These are phyloP conservation scores for Pandemis cinnamomeana DNA, from an alignment of 2,888 invertebrate species.

Conservation along the genomic window DNA sequence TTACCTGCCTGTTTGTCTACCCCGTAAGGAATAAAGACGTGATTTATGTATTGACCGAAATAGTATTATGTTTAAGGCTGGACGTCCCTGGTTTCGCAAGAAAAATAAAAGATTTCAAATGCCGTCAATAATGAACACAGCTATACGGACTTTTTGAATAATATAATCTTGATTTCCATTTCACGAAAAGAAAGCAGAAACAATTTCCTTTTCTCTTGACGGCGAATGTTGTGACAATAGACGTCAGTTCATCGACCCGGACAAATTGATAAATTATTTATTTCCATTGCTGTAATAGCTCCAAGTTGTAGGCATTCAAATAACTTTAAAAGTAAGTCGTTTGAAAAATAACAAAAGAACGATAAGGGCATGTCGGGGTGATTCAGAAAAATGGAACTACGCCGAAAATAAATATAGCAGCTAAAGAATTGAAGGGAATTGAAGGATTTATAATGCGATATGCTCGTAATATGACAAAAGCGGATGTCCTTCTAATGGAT, in stretches of 20 bases:
- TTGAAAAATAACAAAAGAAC: slow-evolving; percentile 6
- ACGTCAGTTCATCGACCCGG: neutral
- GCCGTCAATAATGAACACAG: too few species aligned
- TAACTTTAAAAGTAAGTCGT: slow-evolving; percentile 20
- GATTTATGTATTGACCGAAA: too few species aligned
- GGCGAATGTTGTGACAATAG: neutral
- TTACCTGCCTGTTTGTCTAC: too few species aligned
- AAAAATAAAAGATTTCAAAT: too few species aligned
- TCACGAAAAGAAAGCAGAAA: neutral
- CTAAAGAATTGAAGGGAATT: neutral
- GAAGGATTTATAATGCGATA: neutral
- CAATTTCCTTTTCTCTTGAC: neutral
- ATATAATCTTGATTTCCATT: neutral
- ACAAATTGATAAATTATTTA: slow-evolving; percentile 21
- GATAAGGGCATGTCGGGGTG: neutral
- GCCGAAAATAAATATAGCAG: neutral
- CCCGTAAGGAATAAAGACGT: too few species aligned
- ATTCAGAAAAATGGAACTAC: neutral
- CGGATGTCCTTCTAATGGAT: neutral
- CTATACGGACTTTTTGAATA: neutral
- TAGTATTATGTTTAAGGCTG: too few species aligned
- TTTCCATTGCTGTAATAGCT: slow-evolving; percentile 19
- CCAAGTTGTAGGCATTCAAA: neutral
- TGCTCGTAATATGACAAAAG: neutral
- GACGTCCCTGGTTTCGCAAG: too few species aligned